phyloP scores from a whole-genome alignment of 2,888 invertebrate species.

The Thyatira batis region DNA sequence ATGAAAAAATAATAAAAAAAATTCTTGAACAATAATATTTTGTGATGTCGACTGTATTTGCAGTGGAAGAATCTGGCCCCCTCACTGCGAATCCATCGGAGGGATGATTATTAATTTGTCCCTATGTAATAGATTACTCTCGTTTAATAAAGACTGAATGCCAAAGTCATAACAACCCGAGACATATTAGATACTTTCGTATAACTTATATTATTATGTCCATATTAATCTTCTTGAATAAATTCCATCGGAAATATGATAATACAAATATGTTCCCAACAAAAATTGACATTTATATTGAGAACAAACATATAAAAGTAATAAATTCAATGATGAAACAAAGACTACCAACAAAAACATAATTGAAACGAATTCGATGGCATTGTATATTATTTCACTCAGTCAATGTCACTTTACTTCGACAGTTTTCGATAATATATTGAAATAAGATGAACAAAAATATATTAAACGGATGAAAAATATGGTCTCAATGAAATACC shows the following conservation, averaged over 20 bases:
- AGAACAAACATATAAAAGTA: too few species aligned
- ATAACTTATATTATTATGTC: not conserved
- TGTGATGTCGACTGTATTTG: conserved; percentile 27
- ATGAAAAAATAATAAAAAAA: not conserved
- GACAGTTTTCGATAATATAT: too few species aligned
- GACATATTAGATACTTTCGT: too few species aligned
- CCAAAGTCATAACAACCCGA: not conserved
- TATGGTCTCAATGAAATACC: too few species aligned
- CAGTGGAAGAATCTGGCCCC: conserved; percentile 46
- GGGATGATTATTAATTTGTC: conserved; percentile 56
- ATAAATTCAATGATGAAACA: too few species aligned
- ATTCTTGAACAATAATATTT: not conserved
- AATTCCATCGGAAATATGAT: not conserved
- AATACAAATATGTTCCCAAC: not conserved
- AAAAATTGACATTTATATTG: not conserved
- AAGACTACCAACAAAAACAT: too few species aligned
- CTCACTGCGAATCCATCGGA: conserved; percentile 40
- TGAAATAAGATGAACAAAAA: too few species aligned
- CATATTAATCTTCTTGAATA: not conserved
- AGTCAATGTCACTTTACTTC: too few species aligned
- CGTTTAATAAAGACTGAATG: not conserved
- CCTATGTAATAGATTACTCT: conserved; percentile 31
- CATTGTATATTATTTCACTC: too few species aligned
- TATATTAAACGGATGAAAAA: too few species aligned
- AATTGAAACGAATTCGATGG: too few species aligned